phyloP scores from a whole-genome alignment of 2,888 invertebrate genomes.

The Dasypogon diadema region DNA sequence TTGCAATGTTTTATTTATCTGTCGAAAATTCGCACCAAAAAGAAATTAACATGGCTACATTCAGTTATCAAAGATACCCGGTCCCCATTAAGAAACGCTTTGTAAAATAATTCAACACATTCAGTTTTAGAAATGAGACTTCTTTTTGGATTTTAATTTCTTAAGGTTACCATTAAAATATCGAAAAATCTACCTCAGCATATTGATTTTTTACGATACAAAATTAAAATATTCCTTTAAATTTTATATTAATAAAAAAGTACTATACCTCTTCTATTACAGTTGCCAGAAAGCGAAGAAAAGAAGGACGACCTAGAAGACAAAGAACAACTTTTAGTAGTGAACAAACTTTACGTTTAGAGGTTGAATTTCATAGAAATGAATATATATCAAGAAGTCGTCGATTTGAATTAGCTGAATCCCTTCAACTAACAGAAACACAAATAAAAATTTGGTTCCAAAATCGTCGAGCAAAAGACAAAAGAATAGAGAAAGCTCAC shows the following conservation, averaged over 20 bases:
- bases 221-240: no score
- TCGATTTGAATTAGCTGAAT: slow-evolving; percentile 82
- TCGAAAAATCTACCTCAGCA: no score
- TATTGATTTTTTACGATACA: neutral
- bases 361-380: slow-evolving; percentile 90
- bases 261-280: slow-evolving; percentile 58
- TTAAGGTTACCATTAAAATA: no score
- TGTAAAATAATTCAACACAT: no score
- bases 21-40: no score
- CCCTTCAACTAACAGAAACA: slow-evolving; percentile 79
- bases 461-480: slow-evolving; percentile 95
- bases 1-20: no score
- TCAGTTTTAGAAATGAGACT: no score
- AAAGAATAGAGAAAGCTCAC: slow-evolving; percentile 95
- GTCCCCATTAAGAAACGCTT: no score
- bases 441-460: slow-evolving; percentile 94
- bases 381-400: slow-evolving; percentile 93
- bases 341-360: slow-evolving; percentile 90
- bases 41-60: no score
- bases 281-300: slow-evolving; percentile 88
- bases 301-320: slow-evolving; percentile 87
- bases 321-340: slow-evolving; percentile 95
- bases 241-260: no score
- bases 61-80: no score
- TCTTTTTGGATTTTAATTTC: no score